Conservation (phyloP, 2,888 invertebrate genomes). For the Brachylomia viminalis region DNA sequence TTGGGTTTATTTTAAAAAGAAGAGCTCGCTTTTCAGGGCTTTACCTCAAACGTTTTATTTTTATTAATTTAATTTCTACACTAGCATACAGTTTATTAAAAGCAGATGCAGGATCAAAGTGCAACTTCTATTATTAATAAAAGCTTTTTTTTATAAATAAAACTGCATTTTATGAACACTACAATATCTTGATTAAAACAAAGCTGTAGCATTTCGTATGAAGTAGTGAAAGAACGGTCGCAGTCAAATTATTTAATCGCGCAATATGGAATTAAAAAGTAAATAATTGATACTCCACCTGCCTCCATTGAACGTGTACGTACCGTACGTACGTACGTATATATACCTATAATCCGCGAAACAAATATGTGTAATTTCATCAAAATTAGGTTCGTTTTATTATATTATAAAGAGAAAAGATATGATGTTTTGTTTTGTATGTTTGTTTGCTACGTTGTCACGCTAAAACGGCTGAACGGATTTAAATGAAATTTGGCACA, state of each 20-base stretch:
- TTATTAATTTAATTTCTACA: slow-evolving; percentile 28
- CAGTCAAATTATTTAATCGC: slow-evolving; percentile 13
- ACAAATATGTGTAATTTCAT: background rate
- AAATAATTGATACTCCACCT: background rate
- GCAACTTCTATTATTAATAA: background rate
- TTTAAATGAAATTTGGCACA: no score
- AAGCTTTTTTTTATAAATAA: background rate
- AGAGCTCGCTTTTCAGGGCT: background rate
- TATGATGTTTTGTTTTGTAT: no score
- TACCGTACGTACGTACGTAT: no score
- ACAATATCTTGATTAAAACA: slow-evolving; percentile 31
- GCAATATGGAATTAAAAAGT: background rate
- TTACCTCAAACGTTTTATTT: slow-evolving; percentile 7
- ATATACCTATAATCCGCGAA: background rate
- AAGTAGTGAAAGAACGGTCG: background rate
- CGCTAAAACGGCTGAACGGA: no score
- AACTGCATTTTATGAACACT: slow-evolving; percentile 11
- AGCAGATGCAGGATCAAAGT: slow-evolving; percentile 8
- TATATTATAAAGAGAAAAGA: no score
- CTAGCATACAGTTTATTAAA: slow-evolving; percentile 2
- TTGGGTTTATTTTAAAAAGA: background rate
- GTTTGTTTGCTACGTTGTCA: no score
- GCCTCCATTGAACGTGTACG: background rate
- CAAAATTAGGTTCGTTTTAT: background rate
- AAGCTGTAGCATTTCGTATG: slow-evolving; percentile 8